Conservation (phyloP, 2,888 invertebrate species). For the Cheilosia scutellata region DNA sequence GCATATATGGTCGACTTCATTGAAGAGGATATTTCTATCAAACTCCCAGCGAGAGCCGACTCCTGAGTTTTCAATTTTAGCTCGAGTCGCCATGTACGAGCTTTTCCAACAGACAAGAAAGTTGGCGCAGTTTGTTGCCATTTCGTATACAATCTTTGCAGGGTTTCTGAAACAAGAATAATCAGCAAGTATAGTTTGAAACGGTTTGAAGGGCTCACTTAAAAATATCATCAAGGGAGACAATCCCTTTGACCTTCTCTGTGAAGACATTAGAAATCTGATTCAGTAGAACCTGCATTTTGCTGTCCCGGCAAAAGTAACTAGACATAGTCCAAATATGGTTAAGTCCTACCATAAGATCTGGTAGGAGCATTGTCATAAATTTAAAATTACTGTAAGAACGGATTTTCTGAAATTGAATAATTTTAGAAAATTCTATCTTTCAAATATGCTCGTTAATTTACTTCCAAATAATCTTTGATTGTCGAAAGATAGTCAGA, state of each 20-base stretch:
- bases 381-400: constrained; percentile 89
- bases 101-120: constrained; percentile 84
- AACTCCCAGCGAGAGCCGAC: constrained; percentile 97
- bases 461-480: constrained; percentile 84
- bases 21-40: constrained; percentile 92
- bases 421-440: background rate
- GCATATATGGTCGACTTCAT: constrained; percentile 93
- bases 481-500: constrained; percentile 83
- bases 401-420: constrained; percentile 87
- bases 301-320: constrained; percentile 93
- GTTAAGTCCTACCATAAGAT: constrained; percentile 92
- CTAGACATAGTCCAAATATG: constrained; percentile 96
- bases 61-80: constrained; percentile 93
- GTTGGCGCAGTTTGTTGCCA: constrained; percentile 83
- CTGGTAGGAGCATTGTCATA: constrained; percentile 90
- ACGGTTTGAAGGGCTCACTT: constrained; percentile 86
- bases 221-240: constrained; percentile 90
- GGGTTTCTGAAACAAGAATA: constrained; percentile 78
- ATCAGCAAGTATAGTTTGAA: background rate
- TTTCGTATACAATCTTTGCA: constrained; percentile 81
- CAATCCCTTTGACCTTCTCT: constrained; percentile 89
- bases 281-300: constrained; percentile 93
- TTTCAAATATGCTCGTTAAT: constrained; percentile 39
- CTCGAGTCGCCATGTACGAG: constrained; percentile 90
- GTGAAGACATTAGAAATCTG: constrained; percentile 93